Evolutionary conservation across 2,113 vertebrate genomes (phyloP), one percentile per base, ranked within the genome.

Genomic region (Zosterops hypoxanthus): DNA sequence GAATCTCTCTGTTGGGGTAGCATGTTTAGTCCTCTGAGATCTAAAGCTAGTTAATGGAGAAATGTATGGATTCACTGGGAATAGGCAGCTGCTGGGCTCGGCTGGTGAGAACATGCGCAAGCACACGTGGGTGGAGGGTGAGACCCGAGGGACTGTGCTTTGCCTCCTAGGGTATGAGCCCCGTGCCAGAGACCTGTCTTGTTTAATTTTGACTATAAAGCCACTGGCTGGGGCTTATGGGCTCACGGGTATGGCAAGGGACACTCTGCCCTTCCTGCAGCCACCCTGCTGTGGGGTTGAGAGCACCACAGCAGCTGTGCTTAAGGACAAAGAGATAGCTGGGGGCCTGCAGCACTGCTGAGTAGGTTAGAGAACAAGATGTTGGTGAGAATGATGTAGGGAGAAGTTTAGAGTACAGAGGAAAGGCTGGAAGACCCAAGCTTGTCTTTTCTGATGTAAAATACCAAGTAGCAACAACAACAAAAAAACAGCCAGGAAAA

Each of bases 61-160:
- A 82, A 66, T 33, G 19, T 18, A 31, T 24, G 22, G n/a, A 18
- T 17, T 46, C 52, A 20, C 49, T 46, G 59, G 57, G 42, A 82
- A 71, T 0, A 68, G 11, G 34, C 57, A 82, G 52, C 12, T 31
- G 20, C 14, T 85, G 31, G 12, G 7, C 47, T 66, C 50, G n/a
- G 55, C 23, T 55, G 49, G n/a, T 47, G 36, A 47, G 59, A 83
- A 33, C 23, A n/a, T 3, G 11, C 28, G 46, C 25, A 88, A 71
- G 8, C 1, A 3, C 2, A 0, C 0, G 1, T 16, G 49, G 44
- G 19, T 20, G 46, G 64, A 69, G 24, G 25, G 20, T 19, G 50
- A n/a, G 44, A 34, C 14, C 5, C 1, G 0, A 46, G 21, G 23
- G 29, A 14, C 24, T 26, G 17, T 2, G 4, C 12, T 8, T 26